A percentile compares a stretch with the other conserved stretches of the same genome.
Conservation (phyloP, 1,140 invertebrate genomes). For the Orius insidiosus region DNA sequence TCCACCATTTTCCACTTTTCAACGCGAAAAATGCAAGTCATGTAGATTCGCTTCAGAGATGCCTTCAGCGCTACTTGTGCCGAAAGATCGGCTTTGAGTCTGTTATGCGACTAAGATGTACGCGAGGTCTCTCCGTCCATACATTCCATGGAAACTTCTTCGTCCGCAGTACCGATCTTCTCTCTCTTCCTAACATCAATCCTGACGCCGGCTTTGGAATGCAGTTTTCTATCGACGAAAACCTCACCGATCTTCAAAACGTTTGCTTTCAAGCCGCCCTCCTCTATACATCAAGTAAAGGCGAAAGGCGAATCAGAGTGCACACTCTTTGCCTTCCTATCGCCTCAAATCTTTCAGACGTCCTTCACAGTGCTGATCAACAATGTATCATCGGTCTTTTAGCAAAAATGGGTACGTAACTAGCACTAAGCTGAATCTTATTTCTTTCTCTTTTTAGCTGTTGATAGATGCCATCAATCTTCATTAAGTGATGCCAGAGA, state of each 20-base stretch:
- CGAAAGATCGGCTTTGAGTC: conserved; percentile 98
- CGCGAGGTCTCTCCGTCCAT: conserved; percentile 80
- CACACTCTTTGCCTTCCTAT: conserved; percentile 93
- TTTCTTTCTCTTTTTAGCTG: too few relatives aligned
- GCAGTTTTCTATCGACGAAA: conserved; percentile 91
- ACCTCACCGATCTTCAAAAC: conserved; percentile 62
- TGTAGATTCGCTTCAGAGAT: conserved; percentile 55
- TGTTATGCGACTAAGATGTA: conserved; percentile 93
- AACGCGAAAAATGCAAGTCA: conserved; percentile 51
- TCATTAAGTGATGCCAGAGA: conserved; percentile 85
- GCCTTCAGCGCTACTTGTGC: conserved; percentile 76
- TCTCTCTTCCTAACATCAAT: conserved; percentile 93
- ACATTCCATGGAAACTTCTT: conserved; percentile 99
- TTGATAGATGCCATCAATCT: conserved; percentile 73
- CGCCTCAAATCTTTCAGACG: conserved; percentile 60
- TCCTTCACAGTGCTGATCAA: conserved; percentile 85
- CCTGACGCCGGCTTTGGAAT: conserved; percentile 96
- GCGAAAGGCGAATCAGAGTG: conserved; percentile 90
- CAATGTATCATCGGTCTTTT: conserved; percentile 84
- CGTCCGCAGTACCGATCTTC: conserved; percentile 89
- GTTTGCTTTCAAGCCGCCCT: conserved; percentile 97
- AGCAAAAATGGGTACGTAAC: conserved; percentile 95
- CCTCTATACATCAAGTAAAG: conserved; percentile 95
- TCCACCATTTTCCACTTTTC: conserved; percentile 86
- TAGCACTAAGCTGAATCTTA: too few relatives aligned